Evolutionary conservation across 2,888 invertebrate genomes (phyloP).

Genomic region (Drosophila melanosoma): DNA sequence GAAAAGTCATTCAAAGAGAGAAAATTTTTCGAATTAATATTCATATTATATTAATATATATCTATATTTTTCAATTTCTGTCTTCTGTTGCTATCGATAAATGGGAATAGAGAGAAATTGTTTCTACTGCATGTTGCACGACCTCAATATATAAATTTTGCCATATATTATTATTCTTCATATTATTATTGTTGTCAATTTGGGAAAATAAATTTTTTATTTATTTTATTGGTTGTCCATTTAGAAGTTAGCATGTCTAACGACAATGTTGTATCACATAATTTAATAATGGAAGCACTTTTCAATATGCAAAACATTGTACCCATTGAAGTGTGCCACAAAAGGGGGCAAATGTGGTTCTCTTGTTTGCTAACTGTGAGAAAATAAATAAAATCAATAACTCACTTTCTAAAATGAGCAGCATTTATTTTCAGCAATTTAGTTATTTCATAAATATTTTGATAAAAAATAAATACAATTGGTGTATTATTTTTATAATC

Average conservation of each 20-base stretch:
- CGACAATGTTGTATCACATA: conserved; percentile 4
- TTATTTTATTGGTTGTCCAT: not conserved
- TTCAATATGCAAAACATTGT: conserved; percentile 1
- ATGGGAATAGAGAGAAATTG: no score
- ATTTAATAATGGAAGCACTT: conserved; percentile 4
- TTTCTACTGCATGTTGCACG: no score
- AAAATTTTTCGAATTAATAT: no score
- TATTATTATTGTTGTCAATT: conserved; percentile 12
- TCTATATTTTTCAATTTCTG: no score
- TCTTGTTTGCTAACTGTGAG: conserved; percentile 2
- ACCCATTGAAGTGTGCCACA: conserved; percentile 10
- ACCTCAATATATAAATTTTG: conserved; percentile 1
- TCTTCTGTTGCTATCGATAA: no score
- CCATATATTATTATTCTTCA: no score
- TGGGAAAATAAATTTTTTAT: not conserved
- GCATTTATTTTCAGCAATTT: conserved; percentile 1
- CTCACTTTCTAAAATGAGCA: not conserved
- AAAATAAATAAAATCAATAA: conserved; percentile 7
- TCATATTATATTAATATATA: no score
- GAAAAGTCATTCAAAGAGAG: not conserved
- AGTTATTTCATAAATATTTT: not conserved
- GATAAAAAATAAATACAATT: not conserved
- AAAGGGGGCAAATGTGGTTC: not conserved
- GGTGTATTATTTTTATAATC: not conserved
- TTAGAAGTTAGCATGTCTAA: not conserved